Percentiles rank a stretch among this genome's conserved stretches.
Evolutionary conservation across 2,113 vertebrate genomes (phyloP).

Genomic region (Callaeas wilsoni): DNA sequence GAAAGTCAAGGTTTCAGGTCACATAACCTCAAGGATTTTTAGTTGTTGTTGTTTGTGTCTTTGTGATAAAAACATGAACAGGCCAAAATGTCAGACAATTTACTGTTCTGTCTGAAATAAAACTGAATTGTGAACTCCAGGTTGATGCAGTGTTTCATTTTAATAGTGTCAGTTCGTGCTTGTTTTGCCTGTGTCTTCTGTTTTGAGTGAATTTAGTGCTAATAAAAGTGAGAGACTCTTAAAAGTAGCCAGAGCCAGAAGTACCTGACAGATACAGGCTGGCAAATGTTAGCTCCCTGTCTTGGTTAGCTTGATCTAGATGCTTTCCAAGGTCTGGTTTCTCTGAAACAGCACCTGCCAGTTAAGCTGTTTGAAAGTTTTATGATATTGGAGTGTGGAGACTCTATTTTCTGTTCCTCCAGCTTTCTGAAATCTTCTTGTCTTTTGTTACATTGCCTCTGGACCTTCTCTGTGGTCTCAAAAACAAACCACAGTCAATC

Average conservation of each 20-base stretch:
- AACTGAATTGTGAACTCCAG: constrained; percentile 34
- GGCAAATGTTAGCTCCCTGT: not conserved
- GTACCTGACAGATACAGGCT: not conserved
- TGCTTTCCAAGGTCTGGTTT: not conserved
- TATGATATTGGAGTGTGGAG: not conserved
- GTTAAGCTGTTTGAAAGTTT: not conserved
- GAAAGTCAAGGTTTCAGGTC: not conserved
- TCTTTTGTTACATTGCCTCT: not conserved
- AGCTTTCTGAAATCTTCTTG: not conserved
- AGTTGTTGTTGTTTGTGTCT: not conserved
- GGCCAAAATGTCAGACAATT: constrained; percentile 37
- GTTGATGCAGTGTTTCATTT: constrained; percentile 41
- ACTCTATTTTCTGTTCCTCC: not conserved
- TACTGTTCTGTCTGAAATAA: constrained; percentile 42
- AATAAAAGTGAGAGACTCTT: constrained; percentile 39
- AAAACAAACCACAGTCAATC: not conserved
- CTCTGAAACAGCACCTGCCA: not conserved
- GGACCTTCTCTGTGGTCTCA: not conserved
- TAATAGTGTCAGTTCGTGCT: constrained; percentile 24
- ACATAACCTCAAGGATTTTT: not conserved
- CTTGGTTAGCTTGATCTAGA: not conserved
- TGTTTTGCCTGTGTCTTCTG: not conserved
- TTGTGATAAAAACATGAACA: constrained; percentile 1
- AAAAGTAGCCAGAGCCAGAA: not conserved
- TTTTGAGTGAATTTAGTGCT: constrained; percentile 49